Conservation (phyloP, 2,888 invertebrate genomes). For the Lobophora halterata region DNA sequence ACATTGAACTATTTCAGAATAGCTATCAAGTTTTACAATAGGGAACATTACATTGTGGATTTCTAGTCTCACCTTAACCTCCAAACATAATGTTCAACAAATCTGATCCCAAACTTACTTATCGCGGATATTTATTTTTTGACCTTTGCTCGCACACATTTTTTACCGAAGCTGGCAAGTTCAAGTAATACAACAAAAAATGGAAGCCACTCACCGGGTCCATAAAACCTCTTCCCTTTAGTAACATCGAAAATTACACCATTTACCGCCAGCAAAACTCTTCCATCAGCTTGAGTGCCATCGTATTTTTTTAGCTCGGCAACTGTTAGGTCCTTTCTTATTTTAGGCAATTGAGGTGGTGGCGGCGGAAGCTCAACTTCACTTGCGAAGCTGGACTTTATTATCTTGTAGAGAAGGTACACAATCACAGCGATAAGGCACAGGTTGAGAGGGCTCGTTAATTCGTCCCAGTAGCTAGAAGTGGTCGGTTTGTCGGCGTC, state of each 20-base stretch:
- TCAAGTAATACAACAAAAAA: slow-evolving; percentile 26
- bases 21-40: too few relatives aligned
- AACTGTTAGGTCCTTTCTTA: slow-evolving; percentile 93
- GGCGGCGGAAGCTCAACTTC: slow-evolving; percentile 57
- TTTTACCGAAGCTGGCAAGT: slow-evolving; percentile 20
- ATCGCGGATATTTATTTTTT: slow-evolving; percentile 18
- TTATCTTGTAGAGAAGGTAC: slow-evolving; percentile 83
- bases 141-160: slow-evolving; percentile 29
- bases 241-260: slow-evolving; percentile 97
- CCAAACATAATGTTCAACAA: slow-evolving; percentile 13
- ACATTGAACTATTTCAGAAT: too few relatives aligned
- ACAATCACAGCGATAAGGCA: slow-evolving; percentile 61
- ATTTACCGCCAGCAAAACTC: slow-evolving; percentile 95
- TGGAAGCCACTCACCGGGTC: slow-evolving; percentile 86
- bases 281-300: slow-evolving; percentile 91
- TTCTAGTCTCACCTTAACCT: slow-evolving; percentile 2
- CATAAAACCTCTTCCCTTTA: slow-evolving; percentile 93
- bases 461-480: slow-evolving; percentile 66
- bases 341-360: slow-evolving; percentile 85
- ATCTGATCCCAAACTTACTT: slow-evolving; percentile 9
- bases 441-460: slow-evolving; percentile 67
- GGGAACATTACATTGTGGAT: not conserved
- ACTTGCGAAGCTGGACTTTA: slow-evolving; percentile 71
- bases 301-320: slow-evolving; percentile 91
- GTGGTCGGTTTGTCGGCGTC: slow-evolving; percentile 38